phyloP scores from a whole-genome alignment of 2,888 invertebrate genomes.

The Meiosimyza platycephala region DNA sequence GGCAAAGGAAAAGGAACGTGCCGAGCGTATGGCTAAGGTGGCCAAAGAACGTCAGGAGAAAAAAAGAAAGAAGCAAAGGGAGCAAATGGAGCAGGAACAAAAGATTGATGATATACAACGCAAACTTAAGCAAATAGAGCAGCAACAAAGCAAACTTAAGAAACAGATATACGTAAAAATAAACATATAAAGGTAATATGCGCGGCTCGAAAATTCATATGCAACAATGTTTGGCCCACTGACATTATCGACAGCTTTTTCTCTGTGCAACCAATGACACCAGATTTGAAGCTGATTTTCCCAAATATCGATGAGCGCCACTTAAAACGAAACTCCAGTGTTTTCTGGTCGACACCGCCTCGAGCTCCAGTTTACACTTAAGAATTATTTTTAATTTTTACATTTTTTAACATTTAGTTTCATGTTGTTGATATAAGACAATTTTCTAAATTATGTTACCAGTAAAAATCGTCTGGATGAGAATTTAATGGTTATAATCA shows the following conservation, averaged over 20 bases:
- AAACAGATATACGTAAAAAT: slow-evolving; percentile 54
- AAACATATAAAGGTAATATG: slow-evolving; percentile 57
- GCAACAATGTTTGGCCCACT: slow-evolving; percentile 67
- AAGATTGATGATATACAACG: slow-evolving; percentile 63
- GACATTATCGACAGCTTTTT: slow-evolving; percentile 72
- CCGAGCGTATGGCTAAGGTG: slow-evolving; percentile 61
- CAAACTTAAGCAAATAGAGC: too few species aligned
- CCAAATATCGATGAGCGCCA: slow-evolving; percentile 74
- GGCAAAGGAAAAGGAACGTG: slow-evolving; percentile 64
- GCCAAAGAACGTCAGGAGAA: slow-evolving; percentile 65
- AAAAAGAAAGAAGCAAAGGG: slow-evolving; percentile 58
- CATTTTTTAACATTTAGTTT: slow-evolving; percentile 4
- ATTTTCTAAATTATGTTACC: not conserved
- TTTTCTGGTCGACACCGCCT: slow-evolving; percentile 80
- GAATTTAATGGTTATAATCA: too few species aligned
- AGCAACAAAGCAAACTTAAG: too few species aligned
- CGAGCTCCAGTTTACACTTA: slow-evolving; percentile 41
- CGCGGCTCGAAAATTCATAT: slow-evolving; percentile 67
- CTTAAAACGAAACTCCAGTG: slow-evolving; percentile 79
- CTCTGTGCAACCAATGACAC: slow-evolving; percentile 72
- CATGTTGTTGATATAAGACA: not conserved
- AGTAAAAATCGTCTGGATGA: too few species aligned
- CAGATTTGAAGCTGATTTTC: slow-evolving; percentile 77
- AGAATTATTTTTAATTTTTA: not conserved
- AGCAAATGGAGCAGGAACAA: slow-evolving; percentile 58